Percentiles rank a stretch among this genome's conserved stretches.
phyloP scores from a whole-genome alignment of 2,113 vertebrate genomes.

The Austrofundulus limnaeus region DNA sequence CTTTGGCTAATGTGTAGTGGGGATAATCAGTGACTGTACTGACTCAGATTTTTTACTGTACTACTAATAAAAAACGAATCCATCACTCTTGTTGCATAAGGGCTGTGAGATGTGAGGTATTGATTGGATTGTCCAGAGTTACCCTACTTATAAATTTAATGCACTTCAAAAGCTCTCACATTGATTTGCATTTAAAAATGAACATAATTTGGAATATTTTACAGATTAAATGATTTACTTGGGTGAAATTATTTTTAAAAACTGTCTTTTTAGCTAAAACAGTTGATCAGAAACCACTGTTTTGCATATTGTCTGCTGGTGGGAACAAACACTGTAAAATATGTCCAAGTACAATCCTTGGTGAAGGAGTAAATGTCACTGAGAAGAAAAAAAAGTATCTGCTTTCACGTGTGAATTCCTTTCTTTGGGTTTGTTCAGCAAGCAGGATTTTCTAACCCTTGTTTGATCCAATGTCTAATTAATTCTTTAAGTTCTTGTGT shows the following conservation, averaged over 20 bases:
- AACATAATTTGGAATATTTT: constrained; percentile 13
- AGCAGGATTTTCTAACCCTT: constrained; percentile 47
- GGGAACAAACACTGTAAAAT: constrained; percentile 28
- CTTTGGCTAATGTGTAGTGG: constrained; percentile 22
- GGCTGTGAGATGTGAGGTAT: constrained; percentile 9
- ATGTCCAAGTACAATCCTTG: constrained; percentile 1
- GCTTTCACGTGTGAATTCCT: constrained; percentile 28
- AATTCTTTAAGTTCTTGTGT: constrained; percentile 77
- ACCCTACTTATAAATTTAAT: constrained; percentile 5
- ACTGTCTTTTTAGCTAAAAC: constrained; percentile 14
- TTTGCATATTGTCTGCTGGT: no score
- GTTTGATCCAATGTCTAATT: constrained; percentile 73
- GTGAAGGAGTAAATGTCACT: neutral
- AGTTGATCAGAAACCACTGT: constrained; percentile 4
- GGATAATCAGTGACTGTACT: constrained; percentile 30
- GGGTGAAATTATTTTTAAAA: constrained; percentile 30
- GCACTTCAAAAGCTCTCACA: neutral
- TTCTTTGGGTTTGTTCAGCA: constrained; percentile 27
- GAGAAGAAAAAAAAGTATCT: neutral
- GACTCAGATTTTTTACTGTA: constrained; percentile 35
- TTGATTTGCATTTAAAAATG: constrained; percentile 7
- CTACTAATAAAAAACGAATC: constrained; percentile 26
- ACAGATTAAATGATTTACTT: constrained; percentile 31
- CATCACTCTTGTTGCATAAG: neutral
- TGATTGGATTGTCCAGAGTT: constrained; percentile 6